Evolutionary conservation across 2,888 invertebrate genomes (phyloP), one percentile per base, ranked within the genome.

Genomic region (Pandemis heparana): DNA sequence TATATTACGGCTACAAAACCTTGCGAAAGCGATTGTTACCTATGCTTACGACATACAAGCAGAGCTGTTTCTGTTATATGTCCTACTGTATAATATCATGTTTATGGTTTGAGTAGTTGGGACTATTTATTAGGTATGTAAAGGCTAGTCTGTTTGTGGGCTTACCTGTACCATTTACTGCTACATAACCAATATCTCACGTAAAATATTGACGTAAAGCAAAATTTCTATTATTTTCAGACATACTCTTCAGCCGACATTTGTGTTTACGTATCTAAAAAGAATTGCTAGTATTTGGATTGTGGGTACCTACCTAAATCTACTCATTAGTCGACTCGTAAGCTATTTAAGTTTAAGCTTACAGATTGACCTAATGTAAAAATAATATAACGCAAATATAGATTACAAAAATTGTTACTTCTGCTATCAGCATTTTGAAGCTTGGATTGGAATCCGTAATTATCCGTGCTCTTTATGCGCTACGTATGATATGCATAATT

Each of bases 401-500:
- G 23, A 23, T 23, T 23, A 1, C 1, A 23, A 23, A 23, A 23
- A 10, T 51, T 3, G 39, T 41, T 41, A 41, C 41, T 41, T 41
- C 12, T 10, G 12, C 12, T 46, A 1, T 14, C 1, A 46, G 12
- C 2, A 14, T 46, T 46, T 10, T 12, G 12, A 9, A 46, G 46
- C 46, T 46, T 46, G 46, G 23, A 32, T 32, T 32, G 23, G 9
- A 53, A 18, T 9, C 51, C 16, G 51, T 43, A 12, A 5, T 12
- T 43, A 5, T 43, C 43, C 10, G 10, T 12, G 10, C 12, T 53
- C 8, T 3, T 51, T 53, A 18, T 62, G 62, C 63, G 62, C 63
- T 12, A 43, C n/a, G 63, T 70, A 56, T 70, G 70, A 70, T 43
- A 56, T 63, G 39, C 43, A 63, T 70, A 53, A 63, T 63, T 39